Conservation (phyloP, 2,888 invertebrate species). For the Strigamia transsilvanica region DNA sequence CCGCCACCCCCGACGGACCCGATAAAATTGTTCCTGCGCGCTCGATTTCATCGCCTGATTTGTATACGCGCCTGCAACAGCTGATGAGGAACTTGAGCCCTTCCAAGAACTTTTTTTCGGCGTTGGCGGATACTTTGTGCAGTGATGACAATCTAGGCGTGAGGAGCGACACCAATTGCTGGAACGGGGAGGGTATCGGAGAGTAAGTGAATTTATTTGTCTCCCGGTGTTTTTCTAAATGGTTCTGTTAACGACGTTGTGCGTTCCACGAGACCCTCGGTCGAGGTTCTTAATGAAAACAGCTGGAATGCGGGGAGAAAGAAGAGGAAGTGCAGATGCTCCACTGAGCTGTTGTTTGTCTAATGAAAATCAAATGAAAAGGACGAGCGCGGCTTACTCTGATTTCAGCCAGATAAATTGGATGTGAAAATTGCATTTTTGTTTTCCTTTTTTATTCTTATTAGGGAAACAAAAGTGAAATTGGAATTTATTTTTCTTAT, state of each 20-base stretch:
- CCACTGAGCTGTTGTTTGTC: constrained; percentile 10
- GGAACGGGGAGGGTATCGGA: constrained; percentile 81
- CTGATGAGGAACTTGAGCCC: constrained; percentile 62
- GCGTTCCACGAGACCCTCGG: not conserved
- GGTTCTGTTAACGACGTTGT: constrained; percentile 10
- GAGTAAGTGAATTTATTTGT: constrained; percentile 67
- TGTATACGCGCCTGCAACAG: constrained; percentile 57
- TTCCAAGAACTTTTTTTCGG: constrained; percentile 83
- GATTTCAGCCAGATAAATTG: constrained; percentile 1
- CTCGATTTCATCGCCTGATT: constrained; percentile 60
- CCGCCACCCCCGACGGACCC: not conserved
- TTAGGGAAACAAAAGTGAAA: not conserved
- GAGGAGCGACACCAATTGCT: constrained; percentile 75
- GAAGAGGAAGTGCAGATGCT: constrained; percentile 34
- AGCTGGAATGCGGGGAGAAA: constrained; percentile 4
- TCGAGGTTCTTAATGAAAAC: not conserved
- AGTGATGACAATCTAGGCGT: constrained; percentile 76
- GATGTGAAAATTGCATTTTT: not conserved
- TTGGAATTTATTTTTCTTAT: not conserved
- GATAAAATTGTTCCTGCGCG: constrained; percentile 59
- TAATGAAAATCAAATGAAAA: constrained; percentile 43
- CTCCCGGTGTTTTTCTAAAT: constrained; percentile 24
- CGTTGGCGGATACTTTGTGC: constrained; percentile 81
- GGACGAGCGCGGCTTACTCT: constrained; percentile 1
- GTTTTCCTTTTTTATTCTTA: not conserved